phyloP scores from a whole-genome alignment of 1,140 invertebrate genomes.

The Pseudomyrmex flavicornis region DNA sequence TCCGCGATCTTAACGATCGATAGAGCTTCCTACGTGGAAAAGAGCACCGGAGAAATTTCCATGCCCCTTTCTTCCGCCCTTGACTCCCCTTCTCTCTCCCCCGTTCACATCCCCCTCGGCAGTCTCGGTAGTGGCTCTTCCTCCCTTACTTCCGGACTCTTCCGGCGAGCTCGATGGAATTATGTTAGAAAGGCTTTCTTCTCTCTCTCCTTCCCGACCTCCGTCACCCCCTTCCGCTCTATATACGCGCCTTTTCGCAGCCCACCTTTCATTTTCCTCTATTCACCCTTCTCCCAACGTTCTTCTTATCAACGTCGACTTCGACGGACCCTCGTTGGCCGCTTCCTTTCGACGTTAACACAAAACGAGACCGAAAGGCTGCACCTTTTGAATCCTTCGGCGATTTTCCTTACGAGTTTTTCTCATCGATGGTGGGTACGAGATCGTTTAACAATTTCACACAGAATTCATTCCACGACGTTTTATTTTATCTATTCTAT shows the following conservation, averaged over 20 bases:
- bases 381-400: neutral
- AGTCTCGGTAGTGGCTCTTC: slow-evolving; percentile 69
- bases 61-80: slow-evolving; percentile 49
- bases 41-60: slow-evolving; percentile 63
- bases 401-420: slow-evolving; percentile 34
- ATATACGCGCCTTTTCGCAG: slow-evolving; percentile 39
- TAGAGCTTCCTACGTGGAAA: slow-evolving; percentile 64
- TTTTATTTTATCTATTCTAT: neutral
- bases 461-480: neutral
- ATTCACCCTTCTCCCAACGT: slow-evolving; percentile 40
- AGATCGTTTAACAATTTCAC: neutral
- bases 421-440: neutral
- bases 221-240: slow-evolving; percentile 38
- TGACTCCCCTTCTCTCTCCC: slow-evolving; percentile 1
- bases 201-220: slow-evolving; percentile 11
- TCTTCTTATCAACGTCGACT: slow-evolving; percentile 57
- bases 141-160: slow-evolving; percentile 82
- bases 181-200: slow-evolving; percentile 69
- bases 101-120: neutral
- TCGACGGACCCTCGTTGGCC: slow-evolving; percentile 40
- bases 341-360: slow-evolving; percentile 29
- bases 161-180: slow-evolving; percentile 78
- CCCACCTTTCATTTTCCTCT: slow-evolving; percentile 50
- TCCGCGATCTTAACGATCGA: slow-evolving; percentile 80
- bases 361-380: slow-evolving; percentile 21